Conservation (phyloP, 2,888 invertebrate species). For the Trichopoda pennipes region DNA sequence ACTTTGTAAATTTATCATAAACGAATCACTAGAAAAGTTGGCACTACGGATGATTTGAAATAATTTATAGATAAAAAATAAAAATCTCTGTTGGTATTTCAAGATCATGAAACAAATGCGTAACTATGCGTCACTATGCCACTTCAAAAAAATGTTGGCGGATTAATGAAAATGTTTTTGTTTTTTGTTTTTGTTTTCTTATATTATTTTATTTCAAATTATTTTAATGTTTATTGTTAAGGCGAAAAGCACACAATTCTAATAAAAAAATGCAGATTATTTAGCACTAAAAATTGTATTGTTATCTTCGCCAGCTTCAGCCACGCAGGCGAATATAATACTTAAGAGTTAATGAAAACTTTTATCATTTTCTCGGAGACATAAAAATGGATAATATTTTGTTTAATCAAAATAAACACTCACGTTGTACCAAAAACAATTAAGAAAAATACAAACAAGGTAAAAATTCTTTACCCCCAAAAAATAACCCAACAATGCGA, state of each 20-base stretch:
- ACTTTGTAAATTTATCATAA: slow-evolving; percentile 9
- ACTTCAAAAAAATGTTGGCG: background rate
- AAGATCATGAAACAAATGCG: slow-evolving; percentile 44
- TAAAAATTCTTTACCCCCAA: slow-evolving; percentile 55
- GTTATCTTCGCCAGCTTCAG: background rate
- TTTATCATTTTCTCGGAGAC: too few species aligned
- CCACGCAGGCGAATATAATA: background rate
- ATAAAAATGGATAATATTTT: too few species aligned
- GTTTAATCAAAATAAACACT: slow-evolving; percentile 7
- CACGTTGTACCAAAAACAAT: slow-evolving; percentile 2
- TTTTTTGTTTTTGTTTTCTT: too few species aligned
- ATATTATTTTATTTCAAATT: too few species aligned
- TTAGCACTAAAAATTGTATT: background rate
- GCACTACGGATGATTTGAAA: slow-evolving; percentile 30
- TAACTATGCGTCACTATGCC: slow-evolving; percentile 17
- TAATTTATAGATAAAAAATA: slow-evolving; percentile 36
- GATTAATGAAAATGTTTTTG: too few species aligned
- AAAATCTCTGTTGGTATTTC: slow-evolving; percentile 42
- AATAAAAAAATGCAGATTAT: background rate
- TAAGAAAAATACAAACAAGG: background rate
- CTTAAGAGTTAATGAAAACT: too few species aligned
- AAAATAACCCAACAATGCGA: slow-evolving; percentile 66
- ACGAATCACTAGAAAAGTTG: slow-evolving; percentile 17
- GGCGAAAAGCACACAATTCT: background rate
- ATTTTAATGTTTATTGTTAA: too few species aligned